Percentiles rank a stretch among this genome's conserved stretches.
phyloP scores from a whole-genome alignment of 2,888 invertebrate genomes.

The Eueremaeus valkanovi region DNA sequence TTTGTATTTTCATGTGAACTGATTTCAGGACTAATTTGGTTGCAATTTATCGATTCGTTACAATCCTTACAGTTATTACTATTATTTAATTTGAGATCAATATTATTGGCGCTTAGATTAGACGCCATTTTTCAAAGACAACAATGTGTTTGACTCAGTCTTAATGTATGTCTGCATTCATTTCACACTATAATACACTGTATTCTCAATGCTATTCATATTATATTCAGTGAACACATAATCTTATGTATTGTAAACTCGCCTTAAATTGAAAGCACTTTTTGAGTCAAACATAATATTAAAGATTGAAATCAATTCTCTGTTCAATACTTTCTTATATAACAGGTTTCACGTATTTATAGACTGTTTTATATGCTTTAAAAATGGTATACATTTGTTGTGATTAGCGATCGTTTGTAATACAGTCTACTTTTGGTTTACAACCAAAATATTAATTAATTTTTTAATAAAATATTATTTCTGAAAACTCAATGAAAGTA shows the following conservation, averaged over 20 bases:
- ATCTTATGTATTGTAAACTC: background rate
- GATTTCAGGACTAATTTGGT: background rate
- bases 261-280: background rate
- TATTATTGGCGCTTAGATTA: slow-evolving; percentile 31
- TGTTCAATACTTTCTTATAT: background rate
- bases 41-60: background rate
- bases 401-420: no score
- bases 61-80: background rate
- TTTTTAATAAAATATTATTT: no score
- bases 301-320: background rate
- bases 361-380: background rate
- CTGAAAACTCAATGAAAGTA: no score
- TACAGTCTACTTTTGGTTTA: no score
- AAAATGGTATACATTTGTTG: background rate
- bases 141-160: background rate
- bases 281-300: background rate
- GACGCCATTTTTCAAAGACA: slow-evolving; percentile 18
- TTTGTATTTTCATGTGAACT: background rate
- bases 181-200: no score
- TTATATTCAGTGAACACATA: background rate
- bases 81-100: slow-evolving; percentile 22
- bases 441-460: no score
- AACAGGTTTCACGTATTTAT: background rate
- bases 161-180: no score
- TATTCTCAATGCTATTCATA: background rate